Conservation (phyloP, 1,140 invertebrate species). For the Zaprionus vittiger region DNA sequence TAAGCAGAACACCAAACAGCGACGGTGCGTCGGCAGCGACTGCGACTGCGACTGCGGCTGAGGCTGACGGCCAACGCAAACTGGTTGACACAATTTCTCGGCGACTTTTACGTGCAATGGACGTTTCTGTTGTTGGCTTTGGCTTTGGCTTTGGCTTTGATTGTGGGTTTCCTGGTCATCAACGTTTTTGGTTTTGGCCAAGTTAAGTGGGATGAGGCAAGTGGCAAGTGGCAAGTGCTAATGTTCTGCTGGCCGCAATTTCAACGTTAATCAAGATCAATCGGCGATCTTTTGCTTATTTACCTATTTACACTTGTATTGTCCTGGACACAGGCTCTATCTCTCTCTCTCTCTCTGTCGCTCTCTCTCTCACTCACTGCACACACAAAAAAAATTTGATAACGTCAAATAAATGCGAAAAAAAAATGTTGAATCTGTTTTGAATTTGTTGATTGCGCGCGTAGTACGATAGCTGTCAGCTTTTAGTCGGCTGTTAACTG, state of each 20-base stretch:
- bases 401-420: slow-evolving; percentile 26
- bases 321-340: slow-evolving; percentile 19
- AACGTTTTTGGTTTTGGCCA: slow-evolving; percentile 24
- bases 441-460: slow-evolving; percentile 47
- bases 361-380: not conserved
- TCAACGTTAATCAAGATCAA: not conserved
- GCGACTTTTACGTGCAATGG: slow-evolving; percentile 75
- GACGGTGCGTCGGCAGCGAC: not conserved
- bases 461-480: slow-evolving; percentile 20
- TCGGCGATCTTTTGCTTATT: slow-evolving; percentile 6
- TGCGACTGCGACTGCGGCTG: not conserved
- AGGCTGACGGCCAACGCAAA: slow-evolving; percentile 31
- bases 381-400: slow-evolving; percentile 21
- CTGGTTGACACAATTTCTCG: slow-evolving; percentile 81
- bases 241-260: not conserved
- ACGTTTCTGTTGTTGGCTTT: slow-evolving; percentile 36
- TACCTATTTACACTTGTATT: slow-evolving; percentile 45
- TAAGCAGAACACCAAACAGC: slow-evolving; percentile 46
- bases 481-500: slow-evolving; percentile 8
- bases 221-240: not conserved
- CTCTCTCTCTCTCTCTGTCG: not conserved
- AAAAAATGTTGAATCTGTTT: slow-evolving; percentile 18
- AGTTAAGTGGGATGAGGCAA: slow-evolving; percentile 20
- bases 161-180: slow-evolving; percentile 49
- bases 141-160: slow-evolving; percentile 42